These are phyloP conservation scores for Philhelius pedissequus DNA, from an alignment of 2,888 invertebrate species.

Conservation along the genomic window DNA sequence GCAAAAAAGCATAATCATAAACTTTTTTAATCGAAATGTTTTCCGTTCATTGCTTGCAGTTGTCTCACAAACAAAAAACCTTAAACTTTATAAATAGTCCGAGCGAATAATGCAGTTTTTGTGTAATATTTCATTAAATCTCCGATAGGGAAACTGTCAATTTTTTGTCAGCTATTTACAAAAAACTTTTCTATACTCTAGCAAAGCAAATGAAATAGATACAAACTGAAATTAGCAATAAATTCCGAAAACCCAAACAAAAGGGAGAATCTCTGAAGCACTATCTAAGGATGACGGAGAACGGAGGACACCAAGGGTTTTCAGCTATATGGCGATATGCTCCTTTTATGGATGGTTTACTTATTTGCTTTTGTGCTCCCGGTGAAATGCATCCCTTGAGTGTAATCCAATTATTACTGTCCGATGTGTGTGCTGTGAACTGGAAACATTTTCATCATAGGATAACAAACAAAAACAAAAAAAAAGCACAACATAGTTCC, in stretches of 20 bases:
- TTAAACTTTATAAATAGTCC: background rate
- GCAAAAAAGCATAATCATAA: background rate
- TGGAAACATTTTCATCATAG: constrained; percentile 31
- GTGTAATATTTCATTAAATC: constrained; percentile 44
- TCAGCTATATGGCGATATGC: background rate
- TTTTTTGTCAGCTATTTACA: constrained; percentile 15
- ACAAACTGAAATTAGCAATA: constrained; percentile 54
- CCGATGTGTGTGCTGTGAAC: constrained; percentile 59
- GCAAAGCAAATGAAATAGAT: constrained; percentile 20
- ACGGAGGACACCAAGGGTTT: background rate
- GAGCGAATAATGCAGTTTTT: constrained; percentile 5
- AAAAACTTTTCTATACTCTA: background rate
- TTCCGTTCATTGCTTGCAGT: constrained; percentile 4
- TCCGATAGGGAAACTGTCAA: constrained; percentile 18
- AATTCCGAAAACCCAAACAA: constrained; percentile 41
- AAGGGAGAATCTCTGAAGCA: background rate
- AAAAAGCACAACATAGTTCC: background rate
- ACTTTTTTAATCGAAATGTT: constrained; percentile 24
- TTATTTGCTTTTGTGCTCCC: constrained; percentile 29
- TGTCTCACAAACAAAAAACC: background rate
- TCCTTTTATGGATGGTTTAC: constrained; percentile 44
- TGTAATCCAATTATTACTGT: constrained; percentile 67
- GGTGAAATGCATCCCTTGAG: constrained; percentile 64
- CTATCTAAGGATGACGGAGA: background rate
- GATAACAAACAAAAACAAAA: too few species aligned